Base-by-base conservation (phyloP, 2,113 vertebrate genomes). In the Puntigrus tetrazona region DNA sequence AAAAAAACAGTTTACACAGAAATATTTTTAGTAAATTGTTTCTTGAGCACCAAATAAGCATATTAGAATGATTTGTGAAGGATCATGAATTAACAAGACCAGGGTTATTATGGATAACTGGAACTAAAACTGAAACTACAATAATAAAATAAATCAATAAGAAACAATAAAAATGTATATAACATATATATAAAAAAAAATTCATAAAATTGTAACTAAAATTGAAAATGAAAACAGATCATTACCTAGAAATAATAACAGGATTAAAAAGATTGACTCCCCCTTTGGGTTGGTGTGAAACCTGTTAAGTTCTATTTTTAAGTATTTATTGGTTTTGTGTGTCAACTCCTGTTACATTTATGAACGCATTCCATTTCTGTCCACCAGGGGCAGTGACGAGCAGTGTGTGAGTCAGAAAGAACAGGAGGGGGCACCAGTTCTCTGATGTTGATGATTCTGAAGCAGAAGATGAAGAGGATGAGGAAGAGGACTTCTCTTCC, bases 381-480 rank as follows among this genome's bases (percentile, higher is more conserved):
- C 78, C 74, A 86, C 59, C 74, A 93, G 92, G 87, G 92, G 89
- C 81, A 92, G 92, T 59, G 94, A 94, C 20, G 93, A 92, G 22
- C 92, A 0, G 82, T 63, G 1, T 95, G 94, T 81, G 96, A 95
- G 88, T 94, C 95, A 0, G 98, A 98, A n/a, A 92, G 95, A 95
- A 50, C 93, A 95, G 87, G 96, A 97, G 75, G 96, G 96, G 96
- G 52, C 98, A 99, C 86, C 97, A 97, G 93, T 98, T 98, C 93
- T 98, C 97, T 61, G 97, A 98, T 75, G 94, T 96, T 88, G 98
- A 98, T 52, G 97, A 98, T 80, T 96, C 96, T 0, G 97, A 97
- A 0, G 96, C 96, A 0, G 95, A 97, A 0, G 94, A 96, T 0
- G 95, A 96, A 14, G 88, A 95, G 5, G 96, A 99, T 0, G 97